These are phyloP conservation scores for Mormyrus iriodes DNA, from an alignment of 2,113 vertebrate species.

Conservation along the genomic window DNA sequence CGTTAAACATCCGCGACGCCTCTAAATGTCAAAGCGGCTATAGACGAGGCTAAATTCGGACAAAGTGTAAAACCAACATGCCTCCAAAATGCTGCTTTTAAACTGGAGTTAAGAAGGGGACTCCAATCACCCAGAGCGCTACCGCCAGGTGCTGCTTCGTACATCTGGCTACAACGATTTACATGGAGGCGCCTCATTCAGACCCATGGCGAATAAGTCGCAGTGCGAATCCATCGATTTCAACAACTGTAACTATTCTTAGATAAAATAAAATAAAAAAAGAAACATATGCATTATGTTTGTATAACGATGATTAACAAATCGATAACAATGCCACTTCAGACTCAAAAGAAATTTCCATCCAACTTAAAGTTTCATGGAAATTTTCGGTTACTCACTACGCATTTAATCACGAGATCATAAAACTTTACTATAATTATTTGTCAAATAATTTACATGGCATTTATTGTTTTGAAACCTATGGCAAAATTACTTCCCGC, in stretches of 20 bases:
- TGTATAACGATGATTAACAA: neutral
- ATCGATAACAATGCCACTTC: neutral
- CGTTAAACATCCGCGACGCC: neutral
- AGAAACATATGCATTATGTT: neutral
- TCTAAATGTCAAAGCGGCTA: neutral
- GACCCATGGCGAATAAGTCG: neutral
- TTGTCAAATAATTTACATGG: neutral
- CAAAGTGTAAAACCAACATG: neutral
- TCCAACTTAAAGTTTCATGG: neutral
- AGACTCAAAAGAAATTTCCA: neutral
- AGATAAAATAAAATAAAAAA: neutral
- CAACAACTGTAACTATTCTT: neutral
- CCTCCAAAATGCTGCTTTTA: neutral
- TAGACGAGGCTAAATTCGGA: neutral
- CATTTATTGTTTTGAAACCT: neutral
- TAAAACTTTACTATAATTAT: neutral
- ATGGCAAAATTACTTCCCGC: neutral
- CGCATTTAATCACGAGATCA: neutral
- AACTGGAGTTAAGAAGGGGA: neutral
- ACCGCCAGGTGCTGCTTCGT: neutral
- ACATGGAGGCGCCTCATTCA: neutral
- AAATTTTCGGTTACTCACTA: neutral
- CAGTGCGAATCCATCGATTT: neutral
- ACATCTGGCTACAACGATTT: neutral
- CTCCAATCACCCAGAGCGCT: neutral